A percentile compares a stretch with the other conserved stretches of the same genome.
These are phyloP conservation scores for Erebia aethiops DNA, from an alignment of 2,888 invertebrate genomes.

Conservation along the genomic window DNA sequence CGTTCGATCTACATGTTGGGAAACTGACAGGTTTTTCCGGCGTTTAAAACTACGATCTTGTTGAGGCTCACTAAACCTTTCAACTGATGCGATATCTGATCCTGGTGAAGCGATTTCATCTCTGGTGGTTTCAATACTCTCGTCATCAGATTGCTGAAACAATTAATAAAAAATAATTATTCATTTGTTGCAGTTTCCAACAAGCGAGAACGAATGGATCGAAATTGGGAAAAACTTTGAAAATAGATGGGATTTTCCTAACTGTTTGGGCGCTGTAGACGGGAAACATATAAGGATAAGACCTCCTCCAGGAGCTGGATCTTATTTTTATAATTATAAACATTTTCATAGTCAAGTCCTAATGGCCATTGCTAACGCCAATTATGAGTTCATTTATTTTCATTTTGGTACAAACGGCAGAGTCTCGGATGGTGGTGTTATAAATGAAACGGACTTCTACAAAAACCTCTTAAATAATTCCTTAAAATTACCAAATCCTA, in stretches of 20 bases:
- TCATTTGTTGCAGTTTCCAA: not conserved
- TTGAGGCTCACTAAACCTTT: not conserved
- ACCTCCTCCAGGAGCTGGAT: not conserved
- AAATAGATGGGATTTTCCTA: not conserved
- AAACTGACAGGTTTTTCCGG: not conserved
- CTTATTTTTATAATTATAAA: constrained; percentile 1
- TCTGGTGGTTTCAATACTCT: not conserved
- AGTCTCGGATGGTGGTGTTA: not conserved
- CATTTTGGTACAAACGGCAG: too few species aligned
- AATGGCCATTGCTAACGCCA: not conserved
- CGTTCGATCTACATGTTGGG: too few species aligned
- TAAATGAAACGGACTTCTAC: not conserved
- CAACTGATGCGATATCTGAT: too few species aligned
- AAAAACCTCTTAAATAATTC: constrained; percentile 1
- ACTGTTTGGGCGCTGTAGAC: constrained; percentile 1
- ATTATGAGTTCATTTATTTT: not conserved
- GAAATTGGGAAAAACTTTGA: constrained; percentile 1
- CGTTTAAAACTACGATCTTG: not conserved
- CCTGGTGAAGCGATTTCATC: not conserved
- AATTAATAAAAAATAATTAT: constrained; percentile 1
- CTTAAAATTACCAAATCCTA: not conserved
- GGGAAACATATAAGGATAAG: constrained; percentile 1
- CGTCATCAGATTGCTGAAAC: constrained; percentile 1
- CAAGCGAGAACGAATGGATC: not conserved
- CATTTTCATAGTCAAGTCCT: constrained; percentile 1